These are phyloP conservation scores for Poecile montanus DNA, from an alignment of 2,797 vertebrate species.

Conservation along the genomic window DNA sequence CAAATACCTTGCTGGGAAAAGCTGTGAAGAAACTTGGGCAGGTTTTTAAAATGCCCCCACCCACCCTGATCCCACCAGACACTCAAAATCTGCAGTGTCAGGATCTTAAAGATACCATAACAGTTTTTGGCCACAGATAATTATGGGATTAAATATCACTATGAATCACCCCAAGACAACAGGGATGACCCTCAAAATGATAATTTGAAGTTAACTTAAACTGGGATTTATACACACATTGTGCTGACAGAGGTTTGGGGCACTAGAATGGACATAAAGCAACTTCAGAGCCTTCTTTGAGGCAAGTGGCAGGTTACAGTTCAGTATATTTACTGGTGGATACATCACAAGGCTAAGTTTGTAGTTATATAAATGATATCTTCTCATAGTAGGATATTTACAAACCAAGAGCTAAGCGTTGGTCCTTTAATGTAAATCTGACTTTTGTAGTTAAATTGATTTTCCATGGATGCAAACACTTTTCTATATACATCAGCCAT, in stretches of 20 bases:
- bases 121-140: background rate
- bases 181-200: background rate
- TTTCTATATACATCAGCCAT: background rate
- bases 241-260: background rate
- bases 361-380: background rate
- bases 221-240: accelerated
- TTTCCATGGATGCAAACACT: slow-evolving; percentile 1
- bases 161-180: background rate
- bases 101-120: background rate
- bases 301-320: background rate
- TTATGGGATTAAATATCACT: background rate
- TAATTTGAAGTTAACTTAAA: background rate
- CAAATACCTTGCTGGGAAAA: background rate
- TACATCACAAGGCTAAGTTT: background rate
- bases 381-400: background rate
- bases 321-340: background rate
- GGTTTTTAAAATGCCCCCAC: background rate
- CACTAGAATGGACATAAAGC: background rate
- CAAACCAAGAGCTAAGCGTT: background rate
- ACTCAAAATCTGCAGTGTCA: accelerated
- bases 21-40: background rate
- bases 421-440: background rate
- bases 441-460: slow-evolving; percentile 25
- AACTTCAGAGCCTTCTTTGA: background rate
- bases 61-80: accelerated